These are phyloP conservation scores for Chrysochloris asiatica DNA, from an alignment of 2,113 vertebrate genomes.

Conservation along the genomic window DNA sequence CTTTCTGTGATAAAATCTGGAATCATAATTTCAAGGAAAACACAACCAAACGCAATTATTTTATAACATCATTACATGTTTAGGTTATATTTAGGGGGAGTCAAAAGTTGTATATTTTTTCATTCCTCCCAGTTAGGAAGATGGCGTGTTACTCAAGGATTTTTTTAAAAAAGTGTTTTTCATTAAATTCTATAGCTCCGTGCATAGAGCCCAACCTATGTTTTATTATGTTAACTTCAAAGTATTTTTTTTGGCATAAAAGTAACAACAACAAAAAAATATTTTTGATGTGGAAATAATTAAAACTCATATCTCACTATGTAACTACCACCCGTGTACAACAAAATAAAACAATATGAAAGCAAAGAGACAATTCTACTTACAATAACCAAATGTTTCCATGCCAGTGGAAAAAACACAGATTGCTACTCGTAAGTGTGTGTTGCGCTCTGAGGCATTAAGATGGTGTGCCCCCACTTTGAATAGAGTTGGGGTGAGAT, in stretches of 20 bases:
- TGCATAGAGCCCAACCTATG: neutral
- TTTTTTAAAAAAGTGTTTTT: neutral
- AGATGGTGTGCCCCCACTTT: neutral
- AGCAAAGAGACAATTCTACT: neutral
- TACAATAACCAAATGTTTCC: neutral
- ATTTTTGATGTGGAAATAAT: neutral
- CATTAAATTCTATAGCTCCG: neutral
- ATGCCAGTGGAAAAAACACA: fast-evolving
- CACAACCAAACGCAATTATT: neutral
- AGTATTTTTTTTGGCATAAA: neutral
- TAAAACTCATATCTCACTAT: too few relatives aligned
- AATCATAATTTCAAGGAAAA: neutral
- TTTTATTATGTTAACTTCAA: neutral
- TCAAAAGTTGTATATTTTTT: neutral
- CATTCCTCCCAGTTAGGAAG: neutral
- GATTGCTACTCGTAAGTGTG: fast-evolving
- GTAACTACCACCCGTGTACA: neutral
- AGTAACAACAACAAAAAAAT: neutral
- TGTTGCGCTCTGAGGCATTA: fast-evolving
- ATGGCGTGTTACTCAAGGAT: fast-evolving
- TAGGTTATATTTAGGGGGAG: too few relatives aligned
- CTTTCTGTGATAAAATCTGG: neutral
- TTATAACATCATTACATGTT: neutral
- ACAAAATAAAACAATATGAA: neutral
- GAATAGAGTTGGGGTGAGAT: neutral